phyloP scores from a whole-genome alignment of 2,888 invertebrate genomes.

The Nipponacmea schrenckii region DNA sequence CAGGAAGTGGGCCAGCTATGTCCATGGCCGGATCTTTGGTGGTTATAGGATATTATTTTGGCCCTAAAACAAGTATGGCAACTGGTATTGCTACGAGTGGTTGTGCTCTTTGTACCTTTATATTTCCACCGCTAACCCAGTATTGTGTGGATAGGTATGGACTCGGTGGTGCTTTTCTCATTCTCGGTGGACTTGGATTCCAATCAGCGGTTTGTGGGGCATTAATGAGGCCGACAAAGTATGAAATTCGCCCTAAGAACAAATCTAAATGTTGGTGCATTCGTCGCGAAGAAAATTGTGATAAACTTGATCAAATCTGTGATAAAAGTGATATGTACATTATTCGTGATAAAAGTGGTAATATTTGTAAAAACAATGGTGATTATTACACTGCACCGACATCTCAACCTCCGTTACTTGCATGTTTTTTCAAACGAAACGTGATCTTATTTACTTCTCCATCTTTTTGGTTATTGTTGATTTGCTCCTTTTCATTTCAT shows the following conservation, averaged over 20 bases:
- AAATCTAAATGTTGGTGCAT: not conserved
- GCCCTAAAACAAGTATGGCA: constrained; percentile 7
- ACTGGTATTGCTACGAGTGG: constrained; percentile 7
- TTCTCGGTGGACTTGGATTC: constrained; percentile 13
- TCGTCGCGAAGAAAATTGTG: not conserved
- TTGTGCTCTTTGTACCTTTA: not conserved
- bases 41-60: constrained; percentile 6
- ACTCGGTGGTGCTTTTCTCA: constrained; percentile 5
- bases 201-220: constrained; percentile 13
- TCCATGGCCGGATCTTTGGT: not conserved
- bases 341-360: not conserved
- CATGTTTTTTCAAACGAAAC: not conserved
- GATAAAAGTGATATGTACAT: too few species aligned
- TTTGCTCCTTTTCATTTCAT: not conserved
- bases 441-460: not conserved
- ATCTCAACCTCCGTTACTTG: not conserved
- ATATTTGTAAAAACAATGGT: not conserved
- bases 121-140: constrained; percentile 12
- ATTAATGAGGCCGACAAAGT: constrained; percentile 12
- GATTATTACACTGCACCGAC: not conserved
- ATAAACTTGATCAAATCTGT: not conserved
- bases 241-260: not conserved
- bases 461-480: not conserved
- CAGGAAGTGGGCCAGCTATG: not conserved
- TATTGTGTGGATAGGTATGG: constrained; percentile 12